Conservation (phyloP, 2,113 vertebrate species). For the Misgurnus anguillicaudatus region DNA sequence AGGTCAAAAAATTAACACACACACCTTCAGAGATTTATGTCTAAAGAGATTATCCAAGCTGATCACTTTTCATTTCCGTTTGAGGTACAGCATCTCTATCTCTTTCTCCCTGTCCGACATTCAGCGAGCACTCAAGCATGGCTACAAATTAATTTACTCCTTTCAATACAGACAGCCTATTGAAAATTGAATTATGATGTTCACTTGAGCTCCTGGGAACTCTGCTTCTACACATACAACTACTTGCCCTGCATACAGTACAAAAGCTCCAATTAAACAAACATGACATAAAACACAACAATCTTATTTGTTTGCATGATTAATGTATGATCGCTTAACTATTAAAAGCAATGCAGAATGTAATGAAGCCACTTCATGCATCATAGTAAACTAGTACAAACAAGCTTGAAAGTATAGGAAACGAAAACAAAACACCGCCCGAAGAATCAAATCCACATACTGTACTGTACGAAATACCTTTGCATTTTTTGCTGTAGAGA, state of each 20-base stretch:
- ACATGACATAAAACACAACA: neutral
- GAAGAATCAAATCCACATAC: neutral
- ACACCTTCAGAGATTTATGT: no score
- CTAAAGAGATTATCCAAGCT: slow-evolving; percentile 54
- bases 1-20: no score
- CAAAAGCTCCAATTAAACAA: slow-evolving; percentile 7
- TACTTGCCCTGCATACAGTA: slow-evolving; percentile 2
- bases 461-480: slow-evolving; percentile 64
- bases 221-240: neutral
- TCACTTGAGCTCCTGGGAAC: slow-evolving; percentile 26
- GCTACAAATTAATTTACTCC: slow-evolving; percentile 72
- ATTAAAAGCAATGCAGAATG: neutral
- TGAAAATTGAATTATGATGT: slow-evolving; percentile 52
- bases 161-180: slow-evolving; percentile 59
- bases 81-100: neutral
- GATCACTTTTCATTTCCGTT: slow-evolving; percentile 62
- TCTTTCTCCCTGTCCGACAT: slow-evolving; percentile 43
- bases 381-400: neutral
- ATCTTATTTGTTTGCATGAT: neutral
- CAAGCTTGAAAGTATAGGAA: neutral
- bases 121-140: slow-evolving; percentile 51
- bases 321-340: neutral
- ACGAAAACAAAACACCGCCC: neutral
- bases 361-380: neutral
- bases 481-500: slow-evolving; percentile 67